Percentiles rank a stretch among this genome's conserved stretches.
These are phyloP conservation scores for Homarus gammarus DNA, from an alignment of 2,888 invertebrate species.

Conservation along the genomic window DNA sequence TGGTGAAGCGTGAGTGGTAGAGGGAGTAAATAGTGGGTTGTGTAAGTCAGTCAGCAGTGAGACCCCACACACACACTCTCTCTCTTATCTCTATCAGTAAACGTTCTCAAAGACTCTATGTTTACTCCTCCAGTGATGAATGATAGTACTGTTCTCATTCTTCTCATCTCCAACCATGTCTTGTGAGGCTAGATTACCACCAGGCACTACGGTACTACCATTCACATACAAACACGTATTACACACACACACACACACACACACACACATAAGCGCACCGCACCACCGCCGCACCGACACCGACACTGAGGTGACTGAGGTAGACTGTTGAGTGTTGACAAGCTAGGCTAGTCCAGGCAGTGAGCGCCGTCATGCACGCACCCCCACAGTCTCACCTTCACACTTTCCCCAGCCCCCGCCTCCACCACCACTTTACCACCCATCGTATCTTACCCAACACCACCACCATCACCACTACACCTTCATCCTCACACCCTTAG, in stretches of 20 bases:
- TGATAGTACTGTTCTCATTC: neutral
- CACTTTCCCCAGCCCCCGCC: too few relatives aligned
- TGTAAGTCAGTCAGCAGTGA: too few relatives aligned
- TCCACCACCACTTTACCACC: neutral
- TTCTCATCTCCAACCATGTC: neutral
- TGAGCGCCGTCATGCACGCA: too few relatives aligned
- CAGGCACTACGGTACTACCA: neutral
- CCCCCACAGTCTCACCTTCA: too few relatives aligned
- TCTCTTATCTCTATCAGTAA: neutral
- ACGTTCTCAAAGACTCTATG: neutral
- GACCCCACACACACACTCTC: conserved; percentile 11
- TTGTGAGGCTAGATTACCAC: neutral
- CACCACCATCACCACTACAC: neutral
- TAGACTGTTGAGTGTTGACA: too few relatives aligned
- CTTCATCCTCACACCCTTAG: neutral
- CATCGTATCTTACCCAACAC: neutral
- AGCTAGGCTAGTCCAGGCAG: too few relatives aligned
- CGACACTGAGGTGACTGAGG: too few relatives aligned
- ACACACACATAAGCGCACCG: neutral
- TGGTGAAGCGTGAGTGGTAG: too few relatives aligned
- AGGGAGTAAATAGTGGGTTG: too few relatives aligned
- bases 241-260: neutral
- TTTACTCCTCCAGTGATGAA: neutral
- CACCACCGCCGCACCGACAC: neutral
- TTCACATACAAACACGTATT: neutral